Conservation (phyloP, 2,888 invertebrate species). For the Cremastobaeus sp. region DNA sequence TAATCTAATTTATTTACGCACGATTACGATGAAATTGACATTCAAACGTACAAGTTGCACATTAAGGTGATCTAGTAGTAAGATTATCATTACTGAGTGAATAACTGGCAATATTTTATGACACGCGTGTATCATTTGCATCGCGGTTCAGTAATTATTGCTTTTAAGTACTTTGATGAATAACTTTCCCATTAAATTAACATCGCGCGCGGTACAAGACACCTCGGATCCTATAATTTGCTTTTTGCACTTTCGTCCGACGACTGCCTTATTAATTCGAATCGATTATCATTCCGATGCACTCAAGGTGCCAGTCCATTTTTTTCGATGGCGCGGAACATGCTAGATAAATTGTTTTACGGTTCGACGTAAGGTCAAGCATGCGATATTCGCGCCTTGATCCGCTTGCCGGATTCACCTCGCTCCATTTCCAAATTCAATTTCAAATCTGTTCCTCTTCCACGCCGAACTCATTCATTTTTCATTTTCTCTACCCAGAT, state of each 20-base stretch:
- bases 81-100: constrained; percentile 13
- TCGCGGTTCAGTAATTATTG: constrained; percentile 32
- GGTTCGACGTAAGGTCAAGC: constrained; percentile 31
- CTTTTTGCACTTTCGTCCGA: constrained; percentile 35
- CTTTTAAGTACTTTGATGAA: constrained; percentile 50
- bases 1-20: constrained; percentile 34
- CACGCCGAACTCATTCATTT: constrained; percentile 1
- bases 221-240: constrained; percentile 40
- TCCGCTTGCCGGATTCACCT: constrained; percentile 41
- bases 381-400: constrained; percentile 45
- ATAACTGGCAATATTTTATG: constrained; percentile 17
- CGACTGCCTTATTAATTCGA: constrained; percentile 42
- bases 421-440: constrained; percentile 53
- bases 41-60: constrained; percentile 17
- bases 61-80: constrained; percentile 13
- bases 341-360: constrained; percentile 36
- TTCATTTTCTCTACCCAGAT: neutral
- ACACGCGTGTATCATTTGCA: constrained; percentile 24
- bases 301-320: constrained; percentile 49
- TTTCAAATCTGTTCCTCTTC: constrained; percentile 28
- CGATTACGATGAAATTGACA: constrained; percentile 8
- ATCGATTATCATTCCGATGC: constrained; percentile 37
- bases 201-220: constrained; percentile 24
- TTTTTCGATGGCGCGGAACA: constrained; percentile 33
- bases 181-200: constrained; percentile 44